Evolutionary conservation across 92 coral and sea anemone genomes (phyloP).

Genomic region (Parazoanthus darwini): DNA sequence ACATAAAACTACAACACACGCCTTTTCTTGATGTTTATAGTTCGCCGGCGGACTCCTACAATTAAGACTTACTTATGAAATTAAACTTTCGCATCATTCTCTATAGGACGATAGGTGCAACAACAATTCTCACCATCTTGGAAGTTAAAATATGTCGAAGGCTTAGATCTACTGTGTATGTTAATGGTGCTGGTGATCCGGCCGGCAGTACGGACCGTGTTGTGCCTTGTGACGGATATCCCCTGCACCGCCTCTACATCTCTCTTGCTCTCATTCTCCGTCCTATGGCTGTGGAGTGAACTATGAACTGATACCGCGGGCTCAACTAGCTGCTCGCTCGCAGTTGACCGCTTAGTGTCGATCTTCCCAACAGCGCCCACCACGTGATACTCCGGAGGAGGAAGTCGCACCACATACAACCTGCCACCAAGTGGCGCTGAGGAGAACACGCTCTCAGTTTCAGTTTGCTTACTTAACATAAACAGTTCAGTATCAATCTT

Average conservation of each 20-base stretch:
- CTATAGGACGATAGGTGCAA: too few relatives aligned
- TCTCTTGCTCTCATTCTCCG: constrained; percentile 28
- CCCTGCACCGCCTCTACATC: constrained; percentile 27
- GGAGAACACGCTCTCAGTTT: not conserved
- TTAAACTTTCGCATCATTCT: too few relatives aligned
- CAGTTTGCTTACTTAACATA: not conserved
- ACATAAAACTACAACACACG: too few relatives aligned
- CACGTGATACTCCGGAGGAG: constrained; percentile 24
- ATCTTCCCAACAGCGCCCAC: constrained; percentile 30
- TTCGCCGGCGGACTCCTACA: too few relatives aligned
- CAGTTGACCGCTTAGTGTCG: constrained; percentile 29
- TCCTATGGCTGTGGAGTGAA: not conserved
- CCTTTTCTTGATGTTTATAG: too few relatives aligned
- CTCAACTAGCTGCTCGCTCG: not conserved
- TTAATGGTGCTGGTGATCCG: not conserved
- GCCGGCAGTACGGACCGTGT: not conserved
- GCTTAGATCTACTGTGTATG: constrained; percentile 6
- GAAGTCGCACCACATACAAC: constrained; percentile 29
- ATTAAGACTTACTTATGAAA: too few relatives aligned
- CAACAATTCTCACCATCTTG: constrained; percentile 25
- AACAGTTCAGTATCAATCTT: too few relatives aligned
- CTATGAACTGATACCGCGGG: not conserved
- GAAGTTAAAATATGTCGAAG: not conserved
- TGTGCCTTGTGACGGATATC: constrained; percentile 6
- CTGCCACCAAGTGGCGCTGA: constrained; percentile 16